A percentile compares a stretch with the other conserved stretches of the same genome.
phyloP scores from a whole-genome alignment of 2,888 invertebrate genomes.

The Latrodectus elegans region DNA sequence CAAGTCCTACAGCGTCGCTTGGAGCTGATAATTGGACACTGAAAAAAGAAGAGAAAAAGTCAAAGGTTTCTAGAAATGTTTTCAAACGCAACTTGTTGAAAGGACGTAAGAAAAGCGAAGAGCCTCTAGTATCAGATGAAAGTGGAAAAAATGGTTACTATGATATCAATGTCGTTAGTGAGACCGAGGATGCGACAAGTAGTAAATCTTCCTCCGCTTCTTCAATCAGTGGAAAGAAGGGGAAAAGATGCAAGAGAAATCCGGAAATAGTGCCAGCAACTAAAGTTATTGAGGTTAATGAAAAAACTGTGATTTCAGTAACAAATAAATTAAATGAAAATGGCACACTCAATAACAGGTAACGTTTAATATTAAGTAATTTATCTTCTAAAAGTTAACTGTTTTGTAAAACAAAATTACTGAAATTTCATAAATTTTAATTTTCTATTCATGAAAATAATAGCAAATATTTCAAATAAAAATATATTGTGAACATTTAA shows the following conservation, averaged over 20 bases:
- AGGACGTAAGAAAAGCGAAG: conserved; percentile 48
- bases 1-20: conserved; percentile 26
- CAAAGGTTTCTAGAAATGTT: conserved; percentile 49
- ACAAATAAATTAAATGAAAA: conserved; percentile 22
- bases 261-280: conserved; percentile 58
- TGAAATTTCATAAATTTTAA: not conserved
- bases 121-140: conserved; percentile 53
- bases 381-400: not conserved
- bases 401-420: not conserved
- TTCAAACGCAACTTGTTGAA: conserved; percentile 61
- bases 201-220: conserved; percentile 44
- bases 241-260: conserved; percentile 23
- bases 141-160: conserved; percentile 33
- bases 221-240: conserved; percentile 30
- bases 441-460: no score
- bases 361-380: conserved; percentile 4
- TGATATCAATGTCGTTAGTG: conserved; percentile 14
- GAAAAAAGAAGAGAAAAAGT: conserved; percentile 54
- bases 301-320: conserved; percentile 56
- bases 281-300: conserved; percentile 40
- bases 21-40: conserved; percentile 67
- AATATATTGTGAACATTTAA: no score
- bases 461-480: no score
- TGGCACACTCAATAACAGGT: conserved; percentile 13
- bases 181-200: conserved; percentile 48